A percentile compares a stretch with the other conserved stretches of the same genome.
Evolutionary conservation across 2,797 vertebrate genomes (phyloP).

Genomic region (Luscinia luscinia): DNA sequence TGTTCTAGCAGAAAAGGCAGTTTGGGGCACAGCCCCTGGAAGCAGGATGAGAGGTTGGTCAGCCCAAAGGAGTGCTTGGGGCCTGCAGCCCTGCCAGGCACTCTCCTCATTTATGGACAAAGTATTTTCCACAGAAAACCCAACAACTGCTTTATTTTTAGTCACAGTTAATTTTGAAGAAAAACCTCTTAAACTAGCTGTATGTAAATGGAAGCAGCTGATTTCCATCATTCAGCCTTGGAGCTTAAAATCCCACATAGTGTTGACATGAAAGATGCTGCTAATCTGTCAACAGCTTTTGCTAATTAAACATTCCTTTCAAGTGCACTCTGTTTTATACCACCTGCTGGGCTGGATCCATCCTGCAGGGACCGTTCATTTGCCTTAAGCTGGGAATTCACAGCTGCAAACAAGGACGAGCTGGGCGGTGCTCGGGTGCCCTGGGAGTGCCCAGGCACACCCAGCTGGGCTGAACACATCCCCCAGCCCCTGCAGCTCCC

Average conservation of each 20-base stretch:
- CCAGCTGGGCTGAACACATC: neutral
- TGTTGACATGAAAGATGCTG: neutral
- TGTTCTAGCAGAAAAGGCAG: neutral
- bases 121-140: constrained; percentile 18
- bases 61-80: neutral
- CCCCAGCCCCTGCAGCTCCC: neutral
- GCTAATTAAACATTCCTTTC: neutral
- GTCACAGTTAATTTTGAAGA: neutral
- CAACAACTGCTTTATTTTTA: constrained; percentile 9
- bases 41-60: neutral
- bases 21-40: neutral
- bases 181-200: neutral
- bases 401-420: neutral
- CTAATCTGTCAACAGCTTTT: neutral
- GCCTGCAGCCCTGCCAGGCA: neutral
- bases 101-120: constrained; percentile 11
- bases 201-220: neutral
- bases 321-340: neutral
- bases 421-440: neutral
- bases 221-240: neutral
- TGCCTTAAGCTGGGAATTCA: neutral
- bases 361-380: neutral
- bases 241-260: neutral
- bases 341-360: neutral
- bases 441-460: too few relatives aligned